Evolutionary conservation across 2,113 vertebrate species (phyloP), one percentile per base, ranked within the genome.

Genomic region (Motacilla alba): DNA sequence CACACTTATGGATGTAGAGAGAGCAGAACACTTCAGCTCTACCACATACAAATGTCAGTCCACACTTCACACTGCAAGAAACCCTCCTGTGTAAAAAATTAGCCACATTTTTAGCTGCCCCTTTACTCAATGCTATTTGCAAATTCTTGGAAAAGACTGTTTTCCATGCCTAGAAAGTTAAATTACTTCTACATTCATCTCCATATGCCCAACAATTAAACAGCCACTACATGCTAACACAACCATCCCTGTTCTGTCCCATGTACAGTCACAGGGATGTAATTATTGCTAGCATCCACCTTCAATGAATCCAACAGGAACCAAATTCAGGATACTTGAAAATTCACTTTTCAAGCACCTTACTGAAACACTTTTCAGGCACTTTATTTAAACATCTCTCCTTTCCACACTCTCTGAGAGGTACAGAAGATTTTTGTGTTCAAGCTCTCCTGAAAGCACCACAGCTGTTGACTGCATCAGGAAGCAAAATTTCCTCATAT

Each of bases 351-450:
- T 58, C 50, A 76, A 35, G 6, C 28, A 81, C 20, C 26, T 83
- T 44, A 28, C 9, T 68, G 19, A 52, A 80, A 27, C 18, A 44
- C 23, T 55, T 72, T 59, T 47, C 33, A 58, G 37, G 6, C 31
- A 74, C 12, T 33, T 86, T 49, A 35, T 28, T 81, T 27, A 63
- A 83, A 27, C 24, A 50, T 17, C 46, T 77, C 50, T 56, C 22
- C 5, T 50, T 74, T 56, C 43, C 30, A 79, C 0, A 0, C 7
- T 50, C 66, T 43, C 44, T n/a, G 23, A 58, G 30, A 6, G 19
- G 7, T 28, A 60, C 31, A 52, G 46, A 26, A 55, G 13, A 66
- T 35, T 58, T 41, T 59, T 28, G 28, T 55, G 50, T 44, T 80
- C 44, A 60, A 55, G 11, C 28, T 73, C 23, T 74, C 39, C 55